Conservation (phyloP, 2,888 invertebrate genomes). For the Euzetes globulus region DNA sequence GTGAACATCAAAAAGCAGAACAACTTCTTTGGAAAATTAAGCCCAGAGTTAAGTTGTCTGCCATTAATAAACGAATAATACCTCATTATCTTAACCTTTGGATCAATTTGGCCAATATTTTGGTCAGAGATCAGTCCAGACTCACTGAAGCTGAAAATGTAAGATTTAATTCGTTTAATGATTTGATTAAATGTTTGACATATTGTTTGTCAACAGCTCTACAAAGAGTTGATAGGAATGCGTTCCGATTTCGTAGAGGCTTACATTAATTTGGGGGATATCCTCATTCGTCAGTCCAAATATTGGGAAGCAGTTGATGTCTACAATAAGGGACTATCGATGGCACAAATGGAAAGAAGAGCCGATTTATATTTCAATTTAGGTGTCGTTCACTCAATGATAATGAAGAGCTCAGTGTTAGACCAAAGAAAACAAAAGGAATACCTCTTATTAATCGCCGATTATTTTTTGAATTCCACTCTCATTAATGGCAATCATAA, state of each 20-base stretch:
- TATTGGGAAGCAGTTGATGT: slow-evolving; percentile 88
- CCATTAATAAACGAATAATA: slow-evolving; percentile 87
- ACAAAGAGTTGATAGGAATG: slow-evolving; percentile 89
- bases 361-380: slow-evolving; percentile 90
- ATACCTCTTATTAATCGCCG: slow-evolving; percentile 56
- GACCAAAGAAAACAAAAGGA: slow-evolving; percentile 73
- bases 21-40: slow-evolving; percentile 48
- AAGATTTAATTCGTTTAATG: slow-evolving; percentile 28
- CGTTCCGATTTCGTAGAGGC: slow-evolving; percentile 89
- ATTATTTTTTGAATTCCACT: slow-evolving; percentile 83
- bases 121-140: slow-evolving; percentile 81
- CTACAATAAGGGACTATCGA: slow-evolving; percentile 79
- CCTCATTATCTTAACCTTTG: slow-evolving; percentile 93
- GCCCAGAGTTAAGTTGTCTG: slow-evolving; percentile 68
- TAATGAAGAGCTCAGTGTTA: slow-evolving; percentile 50
- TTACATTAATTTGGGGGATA: slow-evolving; percentile 92
- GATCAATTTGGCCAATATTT: slow-evolving; percentile 84
- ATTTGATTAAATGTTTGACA: slow-evolving; percentile 18
- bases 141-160: slow-evolving; percentile 80
- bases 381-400: slow-evolving; percentile 76
- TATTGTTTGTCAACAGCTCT: slow-evolving; percentile 52
- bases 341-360: slow-evolving; percentile 70
- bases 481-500: slow-evolving; percentile 84
- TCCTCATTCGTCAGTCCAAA: slow-evolving; percentile 84
- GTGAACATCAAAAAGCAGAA: slow-evolving; percentile 79